A percentile compares a stretch with the other conserved stretches of the same genome.
phyloP scores from a whole-genome alignment of 2,113 vertebrate genomes.

The Phodopus roborovskii region DNA sequence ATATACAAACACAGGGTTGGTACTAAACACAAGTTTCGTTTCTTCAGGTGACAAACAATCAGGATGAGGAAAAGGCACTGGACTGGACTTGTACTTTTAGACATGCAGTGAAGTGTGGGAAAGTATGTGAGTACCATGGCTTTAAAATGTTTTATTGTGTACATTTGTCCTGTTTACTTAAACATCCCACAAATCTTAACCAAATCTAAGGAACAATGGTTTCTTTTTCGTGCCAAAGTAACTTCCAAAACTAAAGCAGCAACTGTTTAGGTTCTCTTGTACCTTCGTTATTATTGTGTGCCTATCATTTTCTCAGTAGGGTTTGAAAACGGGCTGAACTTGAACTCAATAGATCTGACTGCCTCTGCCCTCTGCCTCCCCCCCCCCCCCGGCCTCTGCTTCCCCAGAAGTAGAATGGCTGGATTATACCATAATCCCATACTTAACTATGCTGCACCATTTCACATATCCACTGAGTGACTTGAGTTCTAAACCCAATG shows the following conservation, averaged over 20 bases:
- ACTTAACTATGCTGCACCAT: background rate
- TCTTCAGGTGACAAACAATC: background rate
- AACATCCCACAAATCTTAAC: background rate
- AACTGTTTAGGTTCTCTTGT: background rate
- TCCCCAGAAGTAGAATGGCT: background rate
- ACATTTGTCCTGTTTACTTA: background rate
- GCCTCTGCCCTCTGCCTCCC: background rate
- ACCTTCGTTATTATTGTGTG: slow-evolving; percentile 13
- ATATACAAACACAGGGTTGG: background rate
- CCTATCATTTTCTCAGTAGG: background rate
- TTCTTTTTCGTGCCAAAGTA: slow-evolving; percentile 1
- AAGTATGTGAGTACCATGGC: background rate
- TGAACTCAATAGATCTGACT: background rate
- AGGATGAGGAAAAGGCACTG: background rate
- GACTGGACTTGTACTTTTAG: background rate
- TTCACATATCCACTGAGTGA: background rate
- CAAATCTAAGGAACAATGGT: background rate
- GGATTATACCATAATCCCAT: background rate
- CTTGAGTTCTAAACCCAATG: background rate
- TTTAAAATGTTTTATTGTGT: background rate
- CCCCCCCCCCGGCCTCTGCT: background rate
- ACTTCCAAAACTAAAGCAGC: background rate
- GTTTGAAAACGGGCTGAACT: background rate
- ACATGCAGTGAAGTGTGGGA: background rate
- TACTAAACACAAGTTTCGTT: background rate